Base-by-base conservation (phyloP, 2,888 invertebrate species). In the Drosophila lacicola region DNA sequence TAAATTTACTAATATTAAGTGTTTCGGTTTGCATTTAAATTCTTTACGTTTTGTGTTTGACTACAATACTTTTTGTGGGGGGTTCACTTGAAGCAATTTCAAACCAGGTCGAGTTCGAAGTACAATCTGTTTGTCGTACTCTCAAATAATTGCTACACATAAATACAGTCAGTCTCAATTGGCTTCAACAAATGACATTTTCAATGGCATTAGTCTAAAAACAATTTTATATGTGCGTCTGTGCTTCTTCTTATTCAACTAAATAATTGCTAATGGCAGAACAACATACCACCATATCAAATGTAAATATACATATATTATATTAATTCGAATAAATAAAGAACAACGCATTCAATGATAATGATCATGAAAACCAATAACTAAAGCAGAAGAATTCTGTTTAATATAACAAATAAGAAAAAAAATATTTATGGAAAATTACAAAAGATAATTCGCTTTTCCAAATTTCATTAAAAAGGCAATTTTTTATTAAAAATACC, bases 101-200 rank as follows among this genome's bases (percentile, higher is more conserved):
- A 77, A 81, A 73, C 76, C 78, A 81, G 64, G 21, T 61, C 62
- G 74, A 67, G 53, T 71, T 61, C 49, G 34, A 67, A 61, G 44
- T 51, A 45, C 58, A 44, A 70, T 63, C 44, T 11, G 14, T 46
- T 37, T 36, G 46, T 49, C 42, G 42, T 56, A 66, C 71, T 53
- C 63, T 63, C 76, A 69, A 82, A 75, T 65, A 75, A 78, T 68
- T 58, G 56, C 62, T 86, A 83, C 84, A 84, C 87, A 87, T 84
- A 83, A 88, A 85, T 85, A 83, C 86, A 86, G 78, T 85, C 85
- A 88, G 85, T 86, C 85, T 86, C 85, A 88, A 86, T 83, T 86
- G 82, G 86, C 82, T 85, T 85, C 65, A 82, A 82, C 80, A 71
- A 84, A 87, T 88, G 85, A 80, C 85, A 85, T 85, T 88, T 78